These are phyloP conservation scores for Micromussa lordhowensis DNA, from an alignment of 92 coral and sea anemone genomes.

Conservation along the genomic window DNA sequence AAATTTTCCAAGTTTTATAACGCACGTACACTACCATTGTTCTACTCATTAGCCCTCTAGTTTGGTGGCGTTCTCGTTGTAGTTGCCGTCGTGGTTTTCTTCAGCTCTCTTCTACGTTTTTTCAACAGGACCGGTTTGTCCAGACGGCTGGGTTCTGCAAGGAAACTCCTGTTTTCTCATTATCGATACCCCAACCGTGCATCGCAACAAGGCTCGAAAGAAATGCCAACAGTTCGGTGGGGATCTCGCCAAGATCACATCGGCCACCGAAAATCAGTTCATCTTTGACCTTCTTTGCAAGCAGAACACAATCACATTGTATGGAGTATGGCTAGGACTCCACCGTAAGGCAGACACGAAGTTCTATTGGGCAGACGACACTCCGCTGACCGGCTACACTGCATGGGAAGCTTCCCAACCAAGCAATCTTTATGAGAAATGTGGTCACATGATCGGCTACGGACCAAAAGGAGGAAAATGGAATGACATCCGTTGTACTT, in stretches of 20 bases:
- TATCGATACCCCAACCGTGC: constrained; percentile 19
- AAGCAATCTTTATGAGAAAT: not conserved
- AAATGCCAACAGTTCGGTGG: constrained; percentile 19
- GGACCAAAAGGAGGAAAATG: not conserved
- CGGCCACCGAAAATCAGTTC: constrained; percentile 5
- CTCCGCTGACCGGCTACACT: constrained; percentile 4
- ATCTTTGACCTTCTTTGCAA: not conserved
- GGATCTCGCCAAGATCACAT: constrained; percentile 21
- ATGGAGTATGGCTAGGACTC: constrained; percentile 8
- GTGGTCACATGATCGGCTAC: not conserved
- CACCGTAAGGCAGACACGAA: constrained; percentile 11
- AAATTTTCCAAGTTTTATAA: too few species aligned
- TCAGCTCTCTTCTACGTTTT: not conserved
- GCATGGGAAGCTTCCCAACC: not conserved
- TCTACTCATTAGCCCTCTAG: too few species aligned
- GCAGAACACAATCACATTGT: not conserved
- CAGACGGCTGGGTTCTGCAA: constrained; percentile 19
- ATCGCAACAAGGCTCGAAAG: constrained; percentile 16
- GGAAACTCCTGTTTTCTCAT: constrained; percentile 24
- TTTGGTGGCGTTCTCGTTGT: too few species aligned
- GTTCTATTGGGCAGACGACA: constrained; percentile 27
- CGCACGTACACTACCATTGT: too few species aligned
- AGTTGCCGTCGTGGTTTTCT: not conserved
- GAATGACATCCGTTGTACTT: not conserved
- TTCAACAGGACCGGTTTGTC: not conserved